Base-by-base conservation (phyloP, 2,888 invertebrate genomes). In the Leucozona laternaria region DNA sequence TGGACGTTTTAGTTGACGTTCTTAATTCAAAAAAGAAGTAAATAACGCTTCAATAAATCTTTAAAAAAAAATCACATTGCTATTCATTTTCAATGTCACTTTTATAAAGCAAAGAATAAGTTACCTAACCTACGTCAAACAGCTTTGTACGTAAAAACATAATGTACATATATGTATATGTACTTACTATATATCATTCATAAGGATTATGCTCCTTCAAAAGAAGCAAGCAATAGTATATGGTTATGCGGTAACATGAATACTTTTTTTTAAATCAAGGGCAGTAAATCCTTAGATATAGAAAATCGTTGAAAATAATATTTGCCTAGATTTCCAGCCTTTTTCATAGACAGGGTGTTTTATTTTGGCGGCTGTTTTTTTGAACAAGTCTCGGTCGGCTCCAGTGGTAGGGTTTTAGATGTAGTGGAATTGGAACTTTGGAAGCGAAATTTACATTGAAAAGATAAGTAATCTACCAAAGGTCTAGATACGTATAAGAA, bases 41-140 rank as follows among this genome's bases (percentile, higher is more conserved):
- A 22, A 40, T 1, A 40, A 25, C 37, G 60, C 60, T 40, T 60
- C 22, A 60, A 40, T 60, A 40, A 60, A 60, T 60, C 37, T 60
- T 37, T 10, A n/a, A n/a, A 31, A 55, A 28, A 31, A 7, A n/a
- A n/a, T n/a, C n/a, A 28, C 13, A 40, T 40, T n/a, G 22, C 22
- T 37, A 40, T 60, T 60, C 15, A 40, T 60, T 40, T n/a, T 25
- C 15, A 15, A 58, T 37, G 40, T 40, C 31, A 60, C 15, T 37
- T 22, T 31, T 31, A 31, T 7, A 31, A 31, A 60, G 0, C 11
- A 60, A 60, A 11, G 11, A 58, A 40, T 22, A 22, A 15, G 40
- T 60, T 22, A 58, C 20, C 37, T 58, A 2, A 37, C 58, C 37
- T 37, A 37, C 58, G 15, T 58, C 37, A 58, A 58, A 58, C 17